Percentiles rank a stretch among this genome's conserved stretches.
Conservation (phyloP, 1,140 invertebrate genomes). For the Caenorhabditis elegans region DNA sequence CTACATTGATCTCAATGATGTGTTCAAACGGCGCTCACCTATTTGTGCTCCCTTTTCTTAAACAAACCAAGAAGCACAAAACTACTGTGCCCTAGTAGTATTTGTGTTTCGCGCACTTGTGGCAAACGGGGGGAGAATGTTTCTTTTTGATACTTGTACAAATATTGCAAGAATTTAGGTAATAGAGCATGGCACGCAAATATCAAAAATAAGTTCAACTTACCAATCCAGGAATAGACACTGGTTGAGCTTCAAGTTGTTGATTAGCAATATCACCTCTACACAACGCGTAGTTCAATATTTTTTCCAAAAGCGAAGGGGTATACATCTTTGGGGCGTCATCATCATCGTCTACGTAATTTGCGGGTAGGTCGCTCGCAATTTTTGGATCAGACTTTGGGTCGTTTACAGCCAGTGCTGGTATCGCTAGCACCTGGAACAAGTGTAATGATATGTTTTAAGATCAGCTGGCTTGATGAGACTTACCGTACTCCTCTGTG, state of each 20-base stretch:
- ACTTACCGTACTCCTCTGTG: constrained; percentile 19
- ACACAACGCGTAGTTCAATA: constrained; percentile 51
- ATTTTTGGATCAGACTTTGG: constrained; percentile 11
- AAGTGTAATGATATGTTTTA: too few relatives aligned
- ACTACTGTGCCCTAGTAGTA: not conserved
- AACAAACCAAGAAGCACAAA: not conserved
- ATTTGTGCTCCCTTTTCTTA: not conserved
- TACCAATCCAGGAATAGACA: constrained; percentile 47
- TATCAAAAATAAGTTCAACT: not conserved
- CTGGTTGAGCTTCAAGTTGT: constrained; percentile 54
- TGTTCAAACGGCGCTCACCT: not conserved
- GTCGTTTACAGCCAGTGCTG: constrained; percentile 11
- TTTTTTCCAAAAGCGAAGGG: constrained; percentile 52
- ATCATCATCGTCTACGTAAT: constrained; percentile 36
- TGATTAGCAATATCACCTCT: constrained; percentile 56
- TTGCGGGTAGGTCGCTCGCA: not conserved
- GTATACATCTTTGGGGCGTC: constrained; percentile 40
- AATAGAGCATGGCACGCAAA: not conserved
- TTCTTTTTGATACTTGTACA: constrained; percentile 4
- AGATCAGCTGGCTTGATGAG: too few relatives aligned
- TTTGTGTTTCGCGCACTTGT: constrained; percentile 18
- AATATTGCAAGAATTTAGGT: not conserved
- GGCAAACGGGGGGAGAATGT: not conserved
- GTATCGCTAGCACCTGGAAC: constrained; percentile 20
- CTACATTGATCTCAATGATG: not conserved